Conservation (phyloP, 2,888 invertebrate genomes). For the Drosophila affinis region DNA sequence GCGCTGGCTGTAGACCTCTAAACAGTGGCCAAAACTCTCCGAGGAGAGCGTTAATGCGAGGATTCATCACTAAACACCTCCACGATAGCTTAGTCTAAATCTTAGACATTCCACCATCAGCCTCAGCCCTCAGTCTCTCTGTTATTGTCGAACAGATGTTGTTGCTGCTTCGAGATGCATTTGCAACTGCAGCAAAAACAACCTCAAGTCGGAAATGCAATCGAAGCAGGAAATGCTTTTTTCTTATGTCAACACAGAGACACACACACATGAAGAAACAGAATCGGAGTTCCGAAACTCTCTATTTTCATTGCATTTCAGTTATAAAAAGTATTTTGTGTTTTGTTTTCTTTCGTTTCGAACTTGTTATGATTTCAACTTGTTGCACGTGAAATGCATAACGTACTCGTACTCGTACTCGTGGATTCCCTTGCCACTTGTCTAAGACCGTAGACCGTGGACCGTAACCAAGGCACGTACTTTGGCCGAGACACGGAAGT, state of each 20-base stretch:
- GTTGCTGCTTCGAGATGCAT: slow-evolving; percentile 1
- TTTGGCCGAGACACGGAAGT: slow-evolving; percentile 53
- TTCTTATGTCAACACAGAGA: slow-evolving; percentile 34
- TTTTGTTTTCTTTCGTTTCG: slow-evolving; percentile 19
- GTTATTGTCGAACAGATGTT: slow-evolving; percentile 3
- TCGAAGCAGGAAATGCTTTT: slow-evolving; percentile 57
- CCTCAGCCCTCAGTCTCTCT: not conserved
- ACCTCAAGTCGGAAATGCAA: slow-evolving; percentile 17
- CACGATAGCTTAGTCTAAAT: not conserved
- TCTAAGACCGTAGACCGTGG: slow-evolving; percentile 3
- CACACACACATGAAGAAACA: slow-evolving; percentile 13
- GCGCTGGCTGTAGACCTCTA: not conserved
- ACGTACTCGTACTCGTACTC: slow-evolving; percentile 57
- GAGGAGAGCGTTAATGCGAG: not conserved
- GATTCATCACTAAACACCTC: not conserved
- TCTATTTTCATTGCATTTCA: slow-evolving; percentile 76
- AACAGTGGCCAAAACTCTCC: not conserved
- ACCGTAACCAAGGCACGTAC: slow-evolving; percentile 51
- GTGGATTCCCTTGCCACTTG: slow-evolving; percentile 35
- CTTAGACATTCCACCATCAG: not conserved
- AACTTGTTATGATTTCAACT: slow-evolving; percentile 79
- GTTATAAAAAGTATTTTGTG: slow-evolving; percentile 58
- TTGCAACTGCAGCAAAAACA: slow-evolving; percentile 15
- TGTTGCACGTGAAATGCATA: slow-evolving; percentile 81
- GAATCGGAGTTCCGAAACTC: slow-evolving; percentile 1